phyloP scores from a whole-genome alignment of 2,113 vertebrate species.

The zebrafish (Danio rerio) region DNA sequence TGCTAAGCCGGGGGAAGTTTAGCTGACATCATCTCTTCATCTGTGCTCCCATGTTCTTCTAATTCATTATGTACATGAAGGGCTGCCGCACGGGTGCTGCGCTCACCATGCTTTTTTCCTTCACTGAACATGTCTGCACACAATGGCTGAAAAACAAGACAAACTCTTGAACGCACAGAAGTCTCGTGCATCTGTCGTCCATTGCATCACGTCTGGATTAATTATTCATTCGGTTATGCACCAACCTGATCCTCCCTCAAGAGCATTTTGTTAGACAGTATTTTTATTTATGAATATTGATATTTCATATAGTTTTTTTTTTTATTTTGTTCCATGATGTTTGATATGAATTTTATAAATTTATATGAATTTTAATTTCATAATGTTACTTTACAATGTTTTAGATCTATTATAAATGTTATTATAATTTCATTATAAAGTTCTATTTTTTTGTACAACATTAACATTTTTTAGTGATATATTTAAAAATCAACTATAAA shows the following conservation, averaged over 20 bases:
- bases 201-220: conserved; percentile 39
- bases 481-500: no score
- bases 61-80: conserved; percentile 68
- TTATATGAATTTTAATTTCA: not conserved
- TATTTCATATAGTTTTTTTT: not conserved
- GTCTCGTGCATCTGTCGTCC: conserved; percentile 45
- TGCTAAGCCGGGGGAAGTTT: conserved; percentile 65
- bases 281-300: conserved; percentile 30
- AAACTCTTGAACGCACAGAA: conserved; percentile 51
- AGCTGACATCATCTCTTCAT: conserved; percentile 72
- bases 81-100: conserved; percentile 46
- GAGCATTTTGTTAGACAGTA: conserved; percentile 28
- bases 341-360: not conserved
- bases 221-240: conserved; percentile 38
- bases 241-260: conserved; percentile 41
- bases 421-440: no score
- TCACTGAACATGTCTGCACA: conserved; percentile 55
- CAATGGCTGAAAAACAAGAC: conserved; percentile 56
- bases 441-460: no score
- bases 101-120: conserved; percentile 51
- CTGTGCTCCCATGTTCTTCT: conserved; percentile 61
- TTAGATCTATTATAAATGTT: not conserved
- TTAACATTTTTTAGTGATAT: no score
- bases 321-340: not conserved
- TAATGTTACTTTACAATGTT: not conserved